Base-by-base conservation (phyloP, 2,888 invertebrate genomes). In the Andrena praecox region DNA sequence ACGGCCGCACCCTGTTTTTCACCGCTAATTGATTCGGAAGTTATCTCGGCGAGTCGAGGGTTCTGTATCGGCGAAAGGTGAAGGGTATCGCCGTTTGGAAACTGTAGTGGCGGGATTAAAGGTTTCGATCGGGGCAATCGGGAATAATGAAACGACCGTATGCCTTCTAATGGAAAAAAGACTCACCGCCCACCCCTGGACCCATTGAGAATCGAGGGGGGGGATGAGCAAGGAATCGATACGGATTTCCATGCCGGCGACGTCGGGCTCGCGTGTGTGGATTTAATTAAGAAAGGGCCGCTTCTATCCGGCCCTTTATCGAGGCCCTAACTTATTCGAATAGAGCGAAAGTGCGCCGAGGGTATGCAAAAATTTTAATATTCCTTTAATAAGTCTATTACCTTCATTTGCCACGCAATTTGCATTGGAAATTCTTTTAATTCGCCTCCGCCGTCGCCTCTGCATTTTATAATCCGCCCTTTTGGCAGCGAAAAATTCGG, bases 361-460 rank as follows among this genome's bases (percentile, higher is more conserved):
- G 20, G 33, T 29, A 35, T 31, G 67, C n/a, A 68, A 74, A 60
- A 31, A n/a, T 60, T 68, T 75, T 50, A 54, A 68, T 56, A 33
- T 42, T 42, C 12, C 16, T 42, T 24, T 33, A 33, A 7, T 54
- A 50, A 75, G 60, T 60, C 24, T 10, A 50, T 60, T 27, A 24
- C 24, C n/a, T 72, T 59, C 33, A 56, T 56, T 72, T 8, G 4
- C 7, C 42, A 42, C n/a, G 29, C 24, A 27, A 66, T 77, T 72
- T 59, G 59, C 71, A 56, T 71, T 63, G 63, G 59, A 64, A 71
- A 76, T 66, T 29, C 10, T 56, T 24, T 72, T 64, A 56, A 72
- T 72, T 59, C 48, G 12, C 24, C n/a, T 29, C 27, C 35, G 54
- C n/a, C n/a, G 31, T 29, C 6, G 16, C 12, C 5, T 24, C 16